Base-by-base conservation (phyloP, 2,113 vertebrate genomes). In the Hydrolagus affinis region DNA sequence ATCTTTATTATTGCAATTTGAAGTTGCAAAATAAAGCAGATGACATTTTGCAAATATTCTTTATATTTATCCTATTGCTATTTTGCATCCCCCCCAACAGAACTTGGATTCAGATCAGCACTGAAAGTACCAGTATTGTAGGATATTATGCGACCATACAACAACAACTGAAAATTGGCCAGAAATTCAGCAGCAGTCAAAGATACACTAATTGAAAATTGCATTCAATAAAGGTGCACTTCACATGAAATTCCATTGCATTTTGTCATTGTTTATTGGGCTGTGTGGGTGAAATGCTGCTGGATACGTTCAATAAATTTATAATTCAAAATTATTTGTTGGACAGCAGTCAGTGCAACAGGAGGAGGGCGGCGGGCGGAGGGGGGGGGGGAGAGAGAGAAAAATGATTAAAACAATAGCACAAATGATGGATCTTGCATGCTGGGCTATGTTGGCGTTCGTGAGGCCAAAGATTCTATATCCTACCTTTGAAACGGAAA, bases 301-400 rank as follows among this genome's bases (percentile, higher is more conserved):
- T 90, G 93, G 92, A 93, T 94, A 94, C 92, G 93, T 92, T 94
- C 92, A 91, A 87, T 86, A 92, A 93, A 90, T 93, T 94, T 93
- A 94, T 92, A 93, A 93, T 94, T 91, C 92, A 92, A 93, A 93
- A 86, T 59, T 11, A 59, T 76, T 77, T 76, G 92, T 91, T 90
- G 90, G 89, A 91, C 62, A 66, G 62, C 59, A 83, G 28, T 66
- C 78, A 32, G 73, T 19, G 32, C 73, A 44, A 11, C 3, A 23
- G 11, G 8, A 19, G 8, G n/a, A n/a, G n/a, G n/a, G n/a, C n/a
- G n/a, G n/a, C n/a, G n/a, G n/a, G n/a, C n/a, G n/a, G n/a, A n/a
- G n/a, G n/a, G n/a, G n/a, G n/a, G 56, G 56, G 56, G 2, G 71
- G 19, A 75, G 32, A 25, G 23, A 68, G 78, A 62, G 60, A 12